These are phyloP conservation scores for Drosophila hamatofila DNA, from an alignment of 2,888 invertebrate genomes.

Conservation along the genomic window DNA sequence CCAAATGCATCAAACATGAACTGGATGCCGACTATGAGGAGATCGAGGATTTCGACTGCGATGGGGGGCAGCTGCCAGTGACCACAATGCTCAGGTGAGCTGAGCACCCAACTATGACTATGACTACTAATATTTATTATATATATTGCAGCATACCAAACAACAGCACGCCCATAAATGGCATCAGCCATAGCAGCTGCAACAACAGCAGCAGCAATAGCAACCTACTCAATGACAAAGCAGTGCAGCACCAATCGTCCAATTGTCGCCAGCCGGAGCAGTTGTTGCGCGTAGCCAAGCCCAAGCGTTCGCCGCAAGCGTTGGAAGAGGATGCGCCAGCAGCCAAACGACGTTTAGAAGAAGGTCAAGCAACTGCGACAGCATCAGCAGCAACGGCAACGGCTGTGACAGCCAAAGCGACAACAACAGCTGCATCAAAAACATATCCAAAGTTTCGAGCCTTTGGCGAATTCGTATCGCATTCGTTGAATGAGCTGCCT, in stretches of 20 bases:
- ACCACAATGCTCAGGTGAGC: slow-evolving; percentile 65
- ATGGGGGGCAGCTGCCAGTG: slow-evolving; percentile 61
- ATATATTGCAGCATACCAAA: slow-evolving; percentile 38
- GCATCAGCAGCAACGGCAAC: slow-evolving; percentile 4
- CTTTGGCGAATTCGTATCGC: slow-evolving; percentile 84
- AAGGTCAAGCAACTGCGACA: slow-evolving; percentile 10
- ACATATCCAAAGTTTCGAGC: slow-evolving; percentile 72
- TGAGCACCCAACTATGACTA: no score
- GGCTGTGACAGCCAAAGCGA: slow-evolving; percentile 3
- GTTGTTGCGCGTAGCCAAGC: slow-evolving; percentile 37
- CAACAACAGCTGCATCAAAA: slow-evolving; percentile 1
- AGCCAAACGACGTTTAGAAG: slow-evolving; percentile 23
- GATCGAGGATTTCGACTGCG: slow-evolving; percentile 57
- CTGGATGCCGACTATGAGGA: slow-evolving; percentile 28
- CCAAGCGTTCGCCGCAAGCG: slow-evolving; percentile 24
- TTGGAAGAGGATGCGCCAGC: slow-evolving; percentile 13
- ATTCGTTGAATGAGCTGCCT: slow-evolving; percentile 83
- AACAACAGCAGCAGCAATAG: slow-evolving; percentile 5
- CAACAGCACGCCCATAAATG: slow-evolving; percentile 31
- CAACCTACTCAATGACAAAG: slow-evolving; percentile 40
- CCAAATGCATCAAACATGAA: slow-evolving; percentile 64
- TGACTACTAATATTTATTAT: neutral
- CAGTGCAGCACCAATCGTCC: slow-evolving; percentile 2
- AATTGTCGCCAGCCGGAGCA: slow-evolving; percentile 49
- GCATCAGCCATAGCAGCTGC: slow-evolving; percentile 1